These are phyloP conservation scores for Hipposideros armiger DNA, from an alignment of 2,113 vertebrate species.

Conservation along the genomic window DNA sequence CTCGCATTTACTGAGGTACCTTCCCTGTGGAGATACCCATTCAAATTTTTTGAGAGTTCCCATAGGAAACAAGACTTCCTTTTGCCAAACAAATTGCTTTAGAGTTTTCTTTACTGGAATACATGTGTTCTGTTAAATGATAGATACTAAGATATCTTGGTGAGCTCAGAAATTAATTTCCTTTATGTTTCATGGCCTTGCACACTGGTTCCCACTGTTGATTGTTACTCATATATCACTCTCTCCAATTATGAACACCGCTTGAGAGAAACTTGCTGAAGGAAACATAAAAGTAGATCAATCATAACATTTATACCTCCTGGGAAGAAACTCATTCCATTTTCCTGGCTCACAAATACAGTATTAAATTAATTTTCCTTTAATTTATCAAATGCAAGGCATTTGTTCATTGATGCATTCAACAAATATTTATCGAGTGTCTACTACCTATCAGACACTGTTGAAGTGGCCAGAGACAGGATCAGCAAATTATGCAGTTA, in stretches of 20 bases:
- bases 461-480: not conserved
- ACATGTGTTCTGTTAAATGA: constrained; percentile 45
- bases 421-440: constrained; percentile 64
- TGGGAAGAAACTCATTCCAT: constrained; percentile 69
- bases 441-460: not conserved
- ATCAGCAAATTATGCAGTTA: not conserved
- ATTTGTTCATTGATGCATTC: constrained; percentile 53
- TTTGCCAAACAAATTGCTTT: constrained; percentile 64
- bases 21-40: not conserved
- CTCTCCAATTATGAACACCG: constrained; percentile 75
- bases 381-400: constrained; percentile 73
- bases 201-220: constrained; percentile 61
- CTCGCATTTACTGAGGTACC: not conserved
- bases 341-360: constrained; percentile 67
- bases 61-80: constrained; percentile 61
- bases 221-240: constrained; percentile 73
- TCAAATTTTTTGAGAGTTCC: constrained; percentile 53
- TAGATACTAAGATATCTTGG: constrained; percentile 69
- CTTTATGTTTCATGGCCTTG: constrained; percentile 68
- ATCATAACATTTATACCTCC: constrained; percentile 79
- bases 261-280: constrained; percentile 76
- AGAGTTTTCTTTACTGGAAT: constrained; percentile 50
- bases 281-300: constrained; percentile 76
- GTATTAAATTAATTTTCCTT: constrained; percentile 75
- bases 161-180: constrained; percentile 78